Base-by-base conservation (phyloP, 2,888 invertebrate species). In the Lysandra bellargus region DNA sequence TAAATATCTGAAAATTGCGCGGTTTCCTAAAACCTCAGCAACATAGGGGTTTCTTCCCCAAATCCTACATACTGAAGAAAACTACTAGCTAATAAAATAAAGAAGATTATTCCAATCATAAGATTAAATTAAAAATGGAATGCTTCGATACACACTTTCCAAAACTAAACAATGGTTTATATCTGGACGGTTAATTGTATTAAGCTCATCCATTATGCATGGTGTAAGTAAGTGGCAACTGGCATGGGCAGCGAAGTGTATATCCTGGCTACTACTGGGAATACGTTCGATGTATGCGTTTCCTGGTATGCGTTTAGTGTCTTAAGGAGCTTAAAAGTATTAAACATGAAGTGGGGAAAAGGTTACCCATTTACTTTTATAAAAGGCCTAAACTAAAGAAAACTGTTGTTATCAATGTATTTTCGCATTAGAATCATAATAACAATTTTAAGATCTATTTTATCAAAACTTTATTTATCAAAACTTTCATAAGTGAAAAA, bases 191-290 rank as follows among this genome's bases (percentile, higher is more conserved):
- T 49, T 75, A 75, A 49, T 75, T 75, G 33, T 69, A 69, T 44
- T 49, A 75, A 75, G 49, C 49, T 49, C 44, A 75, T 75, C 5
- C 75, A 75, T 44, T 23, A 75, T 75, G 23, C 75, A 75, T 75
- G 30, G 94, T 93, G 92, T 93, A 92, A 94, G 88, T 90, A 93
- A 93, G 94, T 91, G 93, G 94, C 94, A 93, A 49, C 49, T 49
- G 49, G 49, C 93, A 93, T 93, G 94, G 89, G 89, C 91, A 91
- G 87, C 89, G 90, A 86, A 91, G 89, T 91, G 92, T 91, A 84
- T 91, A 90, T 92, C 94, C 94, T 93, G 94, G 89, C 84, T 88
- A 85, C 88, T 94, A 93, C 93, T 92, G 86, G 89, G 94, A 94
- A 94, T 87, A 83, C 86, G 61, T 61, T 64, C 2, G 49, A 4